Conservation (phyloP, 2,113 vertebrate genomes). For the Hydrolagus affinis region DNA sequence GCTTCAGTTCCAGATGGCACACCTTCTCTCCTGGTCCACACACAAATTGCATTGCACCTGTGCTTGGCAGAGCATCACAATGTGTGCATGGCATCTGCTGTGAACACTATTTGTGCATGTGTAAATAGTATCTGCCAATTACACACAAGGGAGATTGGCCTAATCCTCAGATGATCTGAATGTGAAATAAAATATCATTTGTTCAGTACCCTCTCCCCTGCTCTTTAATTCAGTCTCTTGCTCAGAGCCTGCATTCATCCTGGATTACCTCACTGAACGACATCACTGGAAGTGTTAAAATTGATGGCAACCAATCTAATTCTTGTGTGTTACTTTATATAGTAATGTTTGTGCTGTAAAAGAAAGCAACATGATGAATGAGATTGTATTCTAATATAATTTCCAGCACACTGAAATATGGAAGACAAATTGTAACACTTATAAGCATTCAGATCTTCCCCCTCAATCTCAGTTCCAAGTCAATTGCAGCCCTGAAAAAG, state of each 20-base stretch:
- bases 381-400: background rate
- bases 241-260: background rate
- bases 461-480: background rate
- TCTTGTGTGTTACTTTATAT: no score
- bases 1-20: slow-evolving; percentile 20
- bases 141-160: background rate
- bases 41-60: slow-evolving; percentile 17
- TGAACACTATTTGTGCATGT: background rate
- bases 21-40: background rate
- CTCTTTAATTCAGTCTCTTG: background rate
- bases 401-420: background rate
- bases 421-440: background rate
- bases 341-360: background rate
- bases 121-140: background rate
- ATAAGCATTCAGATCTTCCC: background rate
- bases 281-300: no score
- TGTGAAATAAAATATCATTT: background rate
- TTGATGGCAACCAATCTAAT: background rate
- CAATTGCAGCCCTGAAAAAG: background rate
- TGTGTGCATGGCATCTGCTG: slow-evolving; percentile 13
- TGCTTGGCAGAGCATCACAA: background rate
- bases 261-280: background rate
- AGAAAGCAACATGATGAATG: background rate
- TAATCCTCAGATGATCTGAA: background rate
- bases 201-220: background rate